Conservation (phyloP, 2,888 invertebrate species). For the Auanema freiburgensis region DNA sequence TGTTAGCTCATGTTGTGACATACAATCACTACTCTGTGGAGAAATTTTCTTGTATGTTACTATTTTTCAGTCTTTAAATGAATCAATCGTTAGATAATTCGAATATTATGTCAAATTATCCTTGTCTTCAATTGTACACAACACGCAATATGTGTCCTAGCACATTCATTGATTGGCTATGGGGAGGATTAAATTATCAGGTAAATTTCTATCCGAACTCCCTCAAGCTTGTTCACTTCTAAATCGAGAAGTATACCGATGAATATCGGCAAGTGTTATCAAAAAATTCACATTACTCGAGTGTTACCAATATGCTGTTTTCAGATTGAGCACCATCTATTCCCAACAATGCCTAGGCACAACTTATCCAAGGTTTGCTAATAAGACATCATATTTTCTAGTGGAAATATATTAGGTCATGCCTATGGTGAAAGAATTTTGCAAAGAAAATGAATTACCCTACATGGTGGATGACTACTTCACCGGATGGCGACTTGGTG, state of each 20-base stretch:
- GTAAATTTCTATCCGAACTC: conserved; percentile 7
- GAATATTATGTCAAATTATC: conserved; percentile 57
- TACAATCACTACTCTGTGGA: conserved; percentile 63
- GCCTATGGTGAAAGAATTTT: conserved; percentile 60
- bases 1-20: conserved; percentile 62
- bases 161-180: conserved; percentile 58
- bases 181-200: conserved; percentile 62
- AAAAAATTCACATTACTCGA: background rate
- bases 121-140: conserved; percentile 61
- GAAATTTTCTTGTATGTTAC: conserved; percentile 55
- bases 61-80: background rate
- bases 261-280: no score
- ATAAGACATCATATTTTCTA: background rate
- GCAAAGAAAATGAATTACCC: conserved; percentile 55
- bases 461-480: conserved; percentile 64
- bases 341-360: conserved; percentile 63
- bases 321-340: conserved; percentile 61
- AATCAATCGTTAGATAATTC: conserved; percentile 47
- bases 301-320: background rate
- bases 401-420: conserved; percentile 40
- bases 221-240: background rate
- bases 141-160: conserved; percentile 60
- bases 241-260: background rate
- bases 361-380: conserved; percentile 46
- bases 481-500: conserved; percentile 55